Evolutionary conservation across 2,113 vertebrate genomes (phyloP).

Genomic region (Astur gentilis): DNA sequence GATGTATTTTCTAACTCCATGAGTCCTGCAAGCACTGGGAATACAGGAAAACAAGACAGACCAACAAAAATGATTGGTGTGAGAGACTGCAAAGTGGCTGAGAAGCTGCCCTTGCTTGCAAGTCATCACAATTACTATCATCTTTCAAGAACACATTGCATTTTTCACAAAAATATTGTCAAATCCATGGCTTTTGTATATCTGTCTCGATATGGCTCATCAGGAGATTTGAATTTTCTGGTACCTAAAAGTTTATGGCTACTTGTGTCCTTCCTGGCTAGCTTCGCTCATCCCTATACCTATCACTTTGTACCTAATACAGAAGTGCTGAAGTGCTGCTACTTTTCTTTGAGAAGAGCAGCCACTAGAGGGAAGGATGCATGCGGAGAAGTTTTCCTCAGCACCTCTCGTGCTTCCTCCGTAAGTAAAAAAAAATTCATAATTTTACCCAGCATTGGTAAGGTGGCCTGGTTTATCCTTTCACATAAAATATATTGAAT

Average conservation of each 20-base stretch:
- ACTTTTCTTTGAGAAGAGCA: not conserved
- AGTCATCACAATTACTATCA: not conserved
- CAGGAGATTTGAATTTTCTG: not conserved
- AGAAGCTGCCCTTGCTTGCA: not conserved
- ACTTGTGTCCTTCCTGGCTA: not conserved
- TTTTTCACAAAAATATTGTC: not conserved
- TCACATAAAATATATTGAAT: not conserved
- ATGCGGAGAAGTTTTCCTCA: not conserved
- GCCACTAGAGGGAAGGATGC: slow-evolving; percentile 35
- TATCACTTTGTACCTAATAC: not conserved
- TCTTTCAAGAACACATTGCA: not conserved
- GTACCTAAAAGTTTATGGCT: not conserved
- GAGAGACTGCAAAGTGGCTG: not conserved
- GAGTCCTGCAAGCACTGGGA: not conserved
- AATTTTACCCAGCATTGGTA: not conserved
- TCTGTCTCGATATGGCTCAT: not conserved
- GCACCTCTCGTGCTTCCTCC: not conserved
- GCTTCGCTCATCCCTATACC: not conserved
- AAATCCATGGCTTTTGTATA: not conserved
- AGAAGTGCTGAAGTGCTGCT: not conserved
- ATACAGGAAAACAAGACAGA: not conserved
- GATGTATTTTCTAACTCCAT: not conserved
- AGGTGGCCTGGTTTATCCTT: not conserved
- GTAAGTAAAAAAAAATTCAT: not conserved
- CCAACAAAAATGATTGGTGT: not conserved